Base-by-base conservation (phyloP, 2,888 invertebrate genomes). In the Pherbina coryleti region DNA sequence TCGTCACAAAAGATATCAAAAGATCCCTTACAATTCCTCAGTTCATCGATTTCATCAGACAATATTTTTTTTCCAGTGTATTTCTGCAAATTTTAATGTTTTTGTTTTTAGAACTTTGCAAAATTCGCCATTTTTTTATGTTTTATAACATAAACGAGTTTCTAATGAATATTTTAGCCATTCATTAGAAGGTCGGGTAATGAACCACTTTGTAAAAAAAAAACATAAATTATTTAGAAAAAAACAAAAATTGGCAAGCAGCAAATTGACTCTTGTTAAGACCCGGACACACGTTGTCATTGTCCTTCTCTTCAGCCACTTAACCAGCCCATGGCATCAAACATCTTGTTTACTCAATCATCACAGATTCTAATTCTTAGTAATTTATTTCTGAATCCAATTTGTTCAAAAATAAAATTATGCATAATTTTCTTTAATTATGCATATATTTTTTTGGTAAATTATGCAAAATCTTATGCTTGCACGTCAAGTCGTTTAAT, bases 131-230 rank as follows among this genome's bases (percentile, higher is more conserved):
- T 31, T n/a, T 34, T 25, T 34, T n/a, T n/a, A n/a, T 14, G 25
- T 25, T 28, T 62, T 19, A 5, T 14, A 31, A n/a, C 64, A 64
- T 64, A 64, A 64, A 64, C 64, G 34, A 64, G 64, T 64, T 64
- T 64, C n/a, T 34, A n/a, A n/a, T 14, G 31, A 31, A n/a, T n/a
- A 31, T 31, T 7, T n/a, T 31, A 31, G 3, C 5, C 31, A 31
- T 31, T 31, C n/a, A 34, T 31, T 64, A 64, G 64, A 64, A 64
- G 64, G 64, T 64, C 64, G 64, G 31, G 34, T 64, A 64, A 64
- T 64, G 64, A 64, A 64, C 64, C 64, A 31, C 31, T 31, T 31
- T 31, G 31, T 31, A 34, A 64, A 7, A 31, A 31, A 64, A 31
- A 64, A n/a, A 31, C 31, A 31, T 31, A 31, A 5, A 31, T 31